Conservation (phyloP, 2,797 vertebrate species). For the Urocyon cinereoargenteus region DNA sequence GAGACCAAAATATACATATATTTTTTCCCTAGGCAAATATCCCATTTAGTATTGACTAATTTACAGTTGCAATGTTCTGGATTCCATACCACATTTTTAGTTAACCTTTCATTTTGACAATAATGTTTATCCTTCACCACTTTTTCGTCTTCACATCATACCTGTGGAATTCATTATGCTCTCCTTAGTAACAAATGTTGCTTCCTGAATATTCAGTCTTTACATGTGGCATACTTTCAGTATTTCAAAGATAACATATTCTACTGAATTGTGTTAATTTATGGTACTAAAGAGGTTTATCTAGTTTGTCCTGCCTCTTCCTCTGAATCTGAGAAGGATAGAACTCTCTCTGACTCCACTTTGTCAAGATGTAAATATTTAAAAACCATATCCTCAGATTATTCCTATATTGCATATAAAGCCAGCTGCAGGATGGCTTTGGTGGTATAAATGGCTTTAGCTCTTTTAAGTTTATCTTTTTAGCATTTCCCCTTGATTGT, state of each 20-base stretch:
- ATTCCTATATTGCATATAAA: background rate
- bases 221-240: background rate
- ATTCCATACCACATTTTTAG: background rate
- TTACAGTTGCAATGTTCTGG: background rate
- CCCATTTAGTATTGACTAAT: background rate
- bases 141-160: background rate
- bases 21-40: background rate
- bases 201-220: conserved; percentile 24
- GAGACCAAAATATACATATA: background rate
- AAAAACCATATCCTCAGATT: background rate
- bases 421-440: background rate
- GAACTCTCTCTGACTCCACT: background rate
- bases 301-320: background rate
- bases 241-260: background rate
- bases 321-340: background rate
- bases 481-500: background rate
- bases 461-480: background rate
- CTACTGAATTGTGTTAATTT: background rate
- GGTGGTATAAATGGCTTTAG: background rate
- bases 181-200: background rate
- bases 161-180: background rate
- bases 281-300: background rate
- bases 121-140: background rate
- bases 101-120: background rate
- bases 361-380: background rate